Evolutionary conservation across 2,797 vertebrate genomes (phyloP), one percentile per base, ranked within the genome.

Genomic region (Pempheris klunzingeri): DNA sequence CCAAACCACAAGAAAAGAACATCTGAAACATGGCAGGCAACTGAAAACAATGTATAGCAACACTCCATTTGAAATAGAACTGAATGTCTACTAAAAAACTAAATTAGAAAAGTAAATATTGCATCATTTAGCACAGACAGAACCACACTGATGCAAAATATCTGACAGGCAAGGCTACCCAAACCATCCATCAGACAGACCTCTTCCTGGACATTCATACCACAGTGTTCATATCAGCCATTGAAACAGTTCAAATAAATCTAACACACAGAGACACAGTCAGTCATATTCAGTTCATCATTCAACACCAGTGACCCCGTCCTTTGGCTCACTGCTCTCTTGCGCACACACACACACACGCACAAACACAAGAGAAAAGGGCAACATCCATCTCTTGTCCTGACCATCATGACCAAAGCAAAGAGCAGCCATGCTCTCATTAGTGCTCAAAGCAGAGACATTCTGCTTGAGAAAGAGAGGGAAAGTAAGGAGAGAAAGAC

Each of bases 331-430:
- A 53, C 49, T 74, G 53, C 53, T 46, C 83, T n/a, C n/a, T n/a
- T n/a, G 59, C 49, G 62, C 64, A 83, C 57, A 82, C 72, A 78
- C 75, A 80, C 44, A 84, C 61, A 12, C 66, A 74, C 62, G 75
- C 74, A 78, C 80, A 84, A 49, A 84, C 12, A 32, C n/a, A 20
- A 66, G 58, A 70, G 62, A 70, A 87, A 85, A 85, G 76, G 78
- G 30, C 71, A 89, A 53, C 38, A 3, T 77, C 71, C 70, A 67
- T 82, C 84, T 87, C 58, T 78, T 65, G 55, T 79, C 62, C 71
- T 14, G 24, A 77, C 46, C 36, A 49, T 80, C 69, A 41, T 12
- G 47, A 58, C 64, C 66, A 26, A 68, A 83, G 50, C 46, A 13
- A 34, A 62, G 53, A 30, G 75, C 55, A 55, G 55, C 36, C 22